These are phyloP conservation scores for Tillus elongatus DNA, from an alignment of 2,888 invertebrate genomes.

Conservation along the genomic window DNA sequence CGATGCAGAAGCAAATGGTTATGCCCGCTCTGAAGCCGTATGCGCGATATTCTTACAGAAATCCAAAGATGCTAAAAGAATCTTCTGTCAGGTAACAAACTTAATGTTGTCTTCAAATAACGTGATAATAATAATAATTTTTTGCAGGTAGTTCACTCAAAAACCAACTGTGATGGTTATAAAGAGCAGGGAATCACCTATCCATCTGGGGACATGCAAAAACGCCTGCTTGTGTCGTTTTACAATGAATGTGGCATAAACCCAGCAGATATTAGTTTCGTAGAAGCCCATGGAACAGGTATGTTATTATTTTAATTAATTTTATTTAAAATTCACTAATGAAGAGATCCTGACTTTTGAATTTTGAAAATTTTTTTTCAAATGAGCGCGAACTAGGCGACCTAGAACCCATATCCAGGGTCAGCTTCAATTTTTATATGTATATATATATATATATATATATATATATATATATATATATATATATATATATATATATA, in stretches of 20 bases:
- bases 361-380: too few relatives aligned
- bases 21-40: constrained; percentile 74
- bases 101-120: too few relatives aligned
- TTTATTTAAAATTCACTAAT: too few relatives aligned
- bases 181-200: constrained; percentile 38
- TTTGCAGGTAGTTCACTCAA: constrained; percentile 30
- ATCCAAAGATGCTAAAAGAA: constrained; percentile 42
- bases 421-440: too few relatives aligned
- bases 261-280: constrained; percentile 61
- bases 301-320: too few relatives aligned
- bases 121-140: too few relatives aligned
- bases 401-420: too few relatives aligned
- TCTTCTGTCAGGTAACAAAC: constrained; percentile 45
- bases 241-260: constrained; percentile 61
- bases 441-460: too few relatives aligned
- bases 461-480: too few relatives aligned
- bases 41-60: constrained; percentile 65
- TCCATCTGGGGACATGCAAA: constrained; percentile 47
- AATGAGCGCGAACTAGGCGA: too few relatives aligned
- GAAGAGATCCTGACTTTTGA: too few relatives aligned
- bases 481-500: too few relatives aligned
- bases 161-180: constrained; percentile 38
- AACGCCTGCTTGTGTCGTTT: constrained; percentile 52
- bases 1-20: constrained; percentile 74
- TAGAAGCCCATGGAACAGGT: constrained; percentile 84